Base-by-base conservation (phyloP, 2,797 vertebrate genomes). In the Halcyon leucocephala region DNA sequence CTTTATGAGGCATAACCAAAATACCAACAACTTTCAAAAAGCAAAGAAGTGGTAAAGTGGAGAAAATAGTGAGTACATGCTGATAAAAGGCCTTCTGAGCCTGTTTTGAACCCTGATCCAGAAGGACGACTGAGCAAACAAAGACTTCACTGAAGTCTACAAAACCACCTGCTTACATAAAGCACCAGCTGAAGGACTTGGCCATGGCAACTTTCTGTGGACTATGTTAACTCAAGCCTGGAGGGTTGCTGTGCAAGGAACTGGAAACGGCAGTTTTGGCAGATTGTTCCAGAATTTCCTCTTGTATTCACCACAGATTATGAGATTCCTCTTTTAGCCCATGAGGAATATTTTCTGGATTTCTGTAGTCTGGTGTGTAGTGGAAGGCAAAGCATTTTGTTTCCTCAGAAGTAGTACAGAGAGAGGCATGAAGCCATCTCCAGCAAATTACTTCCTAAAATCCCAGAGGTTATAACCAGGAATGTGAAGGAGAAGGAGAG, bases 401-500 rank as follows among this genome's bases (percentile, higher is more conserved):
- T 46, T n/a, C 39, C 65, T 78, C 26, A 24, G 19, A 76, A 61
- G 65, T 54, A 5, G 17, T 3, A 33, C 5, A 28, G 24, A 41
- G 65, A 65, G 42, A 71, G n/a, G 42, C 26, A 61, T 1, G 22
- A 44, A 54, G 26, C 29, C 22, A 20, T 7, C 33, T 74, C 46
- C 46, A 66, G 48, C 26, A 66, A 62, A 46, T 22, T 16, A 10
- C 12, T 28, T 35, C 6, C 51, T 31, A 48, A 76, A 73, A 39
- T 16, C 42, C n/a, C 46, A 71, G 29, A 0, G 2, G 28, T 48
- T 26, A 37, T 29, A 49, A 31, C 12, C 35, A 51, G 51, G 13
- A 46, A 41, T 0, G 0, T 9, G 51, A 20, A 51, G 14, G 21
- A 24, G 24, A 14, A 60, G 22, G 6, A 62, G 26, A 44, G 33